Evolutionary conservation across 1,140 invertebrate species (phyloP), one percentile per base, ranked within the genome.

Genomic region (Sarcophaga peregrina): DNA sequence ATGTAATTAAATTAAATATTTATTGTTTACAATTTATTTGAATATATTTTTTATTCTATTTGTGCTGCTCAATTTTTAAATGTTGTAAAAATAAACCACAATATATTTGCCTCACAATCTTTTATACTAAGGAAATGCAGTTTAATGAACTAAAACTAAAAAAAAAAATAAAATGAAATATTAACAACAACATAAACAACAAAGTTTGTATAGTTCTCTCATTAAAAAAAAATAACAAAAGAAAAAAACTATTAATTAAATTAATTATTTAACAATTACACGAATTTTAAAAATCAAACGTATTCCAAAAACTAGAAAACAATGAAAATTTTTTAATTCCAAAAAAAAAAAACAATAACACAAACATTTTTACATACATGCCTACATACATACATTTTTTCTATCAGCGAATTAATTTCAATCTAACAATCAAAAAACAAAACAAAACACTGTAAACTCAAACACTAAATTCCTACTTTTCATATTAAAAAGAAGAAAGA

Each of bases 11-110:
- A 62, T 4, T 58, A 58, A n/a, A n/a, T 58, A 58, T 13, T n/a
- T 1, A 58, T n/a, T 37, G 25, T 13, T 58, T n/a, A n/a, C 54
- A 20, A 20, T 68, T 20, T 68, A 68, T 20, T 25, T 68, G 17
- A 25, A 20, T 25, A 6, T 9, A 9, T 25, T 68, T 68, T 68
- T 68, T 25, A 20, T 68, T 68, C 62, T 68, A 20, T 20, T 68
- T 68, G 62, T 68, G 62, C 62, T 68, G 62, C 62, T 68, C 62
- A 68, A 68, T 68, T 68, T 68, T 68, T 68, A 68, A 68, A 68
- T 68, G 62, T 68, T 68, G 62, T 68, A 68, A 68, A 68, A 20
- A 68, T 37, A 37, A 37, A 37, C 25, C 6, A 58, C 10, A 68
- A 68, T 17, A n/a, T 62, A 62, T 62, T 37, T 62, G 54, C 54